Conservation (phyloP, 2,797 vertebrate genomes). For the Schizopygopsis malacanthus region DNA sequence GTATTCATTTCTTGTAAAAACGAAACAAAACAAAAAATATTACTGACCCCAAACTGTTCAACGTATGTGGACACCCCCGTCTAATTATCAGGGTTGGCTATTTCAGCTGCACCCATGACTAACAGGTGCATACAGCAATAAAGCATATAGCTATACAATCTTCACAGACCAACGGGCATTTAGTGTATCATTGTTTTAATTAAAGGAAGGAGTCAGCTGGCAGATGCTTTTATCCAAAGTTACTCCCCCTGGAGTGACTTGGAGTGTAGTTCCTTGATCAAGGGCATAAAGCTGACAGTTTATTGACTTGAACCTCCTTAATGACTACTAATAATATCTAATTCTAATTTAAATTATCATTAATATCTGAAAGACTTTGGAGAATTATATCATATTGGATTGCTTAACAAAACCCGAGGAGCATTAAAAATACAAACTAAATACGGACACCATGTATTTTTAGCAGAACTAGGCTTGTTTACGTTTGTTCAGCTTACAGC, state of each 20-base stretch:
- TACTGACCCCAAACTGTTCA: not conserved
- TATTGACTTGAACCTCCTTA: not conserved
- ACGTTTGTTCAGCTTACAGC: slow-evolving; percentile 78
- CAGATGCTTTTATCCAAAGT: not conserved
- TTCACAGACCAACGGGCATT: not conserved
- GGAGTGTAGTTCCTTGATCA: not conserved
- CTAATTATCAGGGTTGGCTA: not conserved
- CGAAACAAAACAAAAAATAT: not conserved
- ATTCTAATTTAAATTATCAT: not conserved
- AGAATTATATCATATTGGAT: not conserved
- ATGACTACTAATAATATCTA: not conserved
- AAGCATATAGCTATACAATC: not conserved
- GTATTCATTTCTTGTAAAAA: not conserved
- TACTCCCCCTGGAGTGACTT: not conserved
- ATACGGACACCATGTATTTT: slow-evolving; percentile 18
- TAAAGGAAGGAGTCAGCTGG: not conserved
- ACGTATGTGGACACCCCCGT: not conserved
- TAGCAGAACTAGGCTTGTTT: slow-evolving; percentile 40
- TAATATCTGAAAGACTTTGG: not conserved
- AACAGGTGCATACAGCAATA: not conserved
- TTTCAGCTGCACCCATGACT: not conserved
- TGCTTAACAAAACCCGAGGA: not conserved
- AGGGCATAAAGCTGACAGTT: not conserved
- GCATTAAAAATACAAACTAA: not conserved
- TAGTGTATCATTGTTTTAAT: slow-evolving; percentile 7